A percentile compares a stretch with the other conserved stretches of the same genome.
These are phyloP conservation scores for Sogatella furcifera DNA, from an alignment of 1,140 invertebrate genomes.

Conservation along the genomic window DNA sequence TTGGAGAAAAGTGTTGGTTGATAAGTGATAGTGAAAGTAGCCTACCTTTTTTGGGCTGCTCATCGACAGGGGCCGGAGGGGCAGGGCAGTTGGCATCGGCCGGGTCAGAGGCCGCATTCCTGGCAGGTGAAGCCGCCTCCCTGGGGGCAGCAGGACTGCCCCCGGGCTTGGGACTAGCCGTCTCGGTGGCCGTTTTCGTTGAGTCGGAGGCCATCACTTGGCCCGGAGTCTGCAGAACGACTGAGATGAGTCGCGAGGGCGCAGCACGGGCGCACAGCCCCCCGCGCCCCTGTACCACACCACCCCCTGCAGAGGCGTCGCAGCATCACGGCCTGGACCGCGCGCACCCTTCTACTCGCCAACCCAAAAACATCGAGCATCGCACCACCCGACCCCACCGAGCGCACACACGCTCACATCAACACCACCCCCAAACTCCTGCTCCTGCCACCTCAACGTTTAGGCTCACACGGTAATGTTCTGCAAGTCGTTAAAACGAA, in stretches of 20 bases:
- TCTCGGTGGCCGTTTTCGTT: neutral
- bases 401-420: too few relatives aligned
- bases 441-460: too few relatives aligned
- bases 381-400: neutral
- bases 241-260: neutral
- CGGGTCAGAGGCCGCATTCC: neutral
- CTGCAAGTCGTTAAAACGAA: too few relatives aligned
- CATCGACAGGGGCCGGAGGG: neutral
- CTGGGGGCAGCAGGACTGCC: constrained; percentile 1
- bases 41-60: too few relatives aligned
- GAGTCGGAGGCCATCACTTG: neutral
- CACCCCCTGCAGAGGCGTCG: too few relatives aligned
- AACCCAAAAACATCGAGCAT: neutral
- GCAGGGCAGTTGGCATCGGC: neutral
- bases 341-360: neutral
- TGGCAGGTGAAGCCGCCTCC: neutral
- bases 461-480: too few relatives aligned
- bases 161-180: neutral
- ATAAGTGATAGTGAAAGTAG: too few relatives aligned
- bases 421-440: too few relatives aligned
- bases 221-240: constrained; percentile 2
- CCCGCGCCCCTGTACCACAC: neutral
- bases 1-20: too few relatives aligned
- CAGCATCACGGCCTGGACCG: neutral
- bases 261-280: neutral